Percentiles rank a stretch among this genome's conserved stretches.
Evolutionary conservation across 2,888 invertebrate genomes (phyloP).

Genomic region (Thumatha senex): DNA sequence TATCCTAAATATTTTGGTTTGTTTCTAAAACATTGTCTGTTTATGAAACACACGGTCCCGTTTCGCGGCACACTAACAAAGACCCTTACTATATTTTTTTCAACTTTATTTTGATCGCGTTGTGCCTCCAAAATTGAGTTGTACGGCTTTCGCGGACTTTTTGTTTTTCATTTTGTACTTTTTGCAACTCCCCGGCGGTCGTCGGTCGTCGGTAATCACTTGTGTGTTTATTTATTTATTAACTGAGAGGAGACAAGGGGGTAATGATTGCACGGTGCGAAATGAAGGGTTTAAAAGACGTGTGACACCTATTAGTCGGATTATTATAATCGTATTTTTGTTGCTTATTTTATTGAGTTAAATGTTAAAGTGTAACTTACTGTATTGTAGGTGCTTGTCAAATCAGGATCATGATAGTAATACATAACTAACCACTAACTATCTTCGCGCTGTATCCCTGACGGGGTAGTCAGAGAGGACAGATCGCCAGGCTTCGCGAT

Average conservation of each 20-base stretch:
- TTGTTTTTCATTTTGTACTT: conserved; percentile 47
- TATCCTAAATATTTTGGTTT: no score
- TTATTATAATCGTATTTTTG: background rate
- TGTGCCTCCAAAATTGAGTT: conserved; percentile 82
- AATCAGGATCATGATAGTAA: no score
- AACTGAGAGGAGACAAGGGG: conserved; percentile 41
- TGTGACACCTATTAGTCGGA: conserved; percentile 1
- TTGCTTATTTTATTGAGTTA: background rate
- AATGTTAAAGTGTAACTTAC: background rate
- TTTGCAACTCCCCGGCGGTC: conserved; percentile 74
- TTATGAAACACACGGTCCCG: conserved; percentile 13
- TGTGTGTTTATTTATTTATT: conserved; percentile 76
- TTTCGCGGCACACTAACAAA: conserved; percentile 56
- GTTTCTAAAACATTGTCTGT: background rate
- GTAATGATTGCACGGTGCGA: conserved; percentile 14
- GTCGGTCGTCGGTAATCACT: conserved; percentile 73
- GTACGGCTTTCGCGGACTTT: conserved; percentile 68
- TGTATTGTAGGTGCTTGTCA: no score
- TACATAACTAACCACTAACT: no score
- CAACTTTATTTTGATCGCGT: conserved; percentile 67
- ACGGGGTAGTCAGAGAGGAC: no score
- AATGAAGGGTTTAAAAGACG: conserved; percentile 2
- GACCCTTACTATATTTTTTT: conserved; percentile 60
- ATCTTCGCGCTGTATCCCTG: no score
- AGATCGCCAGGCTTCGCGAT: no score